These are phyloP conservation scores for Stichopus chloronotus DNA, from an alignment of 35 echinoderm and acorn worm genomes.

Conservation along the genomic window DNA sequence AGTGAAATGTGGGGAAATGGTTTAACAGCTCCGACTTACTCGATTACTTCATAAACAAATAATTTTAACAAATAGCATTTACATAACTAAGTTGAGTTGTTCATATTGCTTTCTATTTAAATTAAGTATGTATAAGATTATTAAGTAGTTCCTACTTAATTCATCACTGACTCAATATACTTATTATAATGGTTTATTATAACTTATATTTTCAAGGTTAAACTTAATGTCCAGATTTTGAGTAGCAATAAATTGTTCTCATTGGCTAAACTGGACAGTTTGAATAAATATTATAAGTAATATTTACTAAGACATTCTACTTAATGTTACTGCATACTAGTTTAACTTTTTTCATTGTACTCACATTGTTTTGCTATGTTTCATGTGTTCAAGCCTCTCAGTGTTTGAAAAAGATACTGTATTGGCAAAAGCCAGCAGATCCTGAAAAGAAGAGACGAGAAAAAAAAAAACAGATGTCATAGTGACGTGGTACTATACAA, in stretches of 20 bases:
- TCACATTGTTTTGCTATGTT: neutral
- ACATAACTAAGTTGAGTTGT: no score
- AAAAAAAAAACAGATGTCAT: no score
- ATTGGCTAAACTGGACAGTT: neutral
- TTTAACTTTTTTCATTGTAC: constrained; percentile 4
- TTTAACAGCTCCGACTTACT: neutral
- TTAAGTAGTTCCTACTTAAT: neutral
- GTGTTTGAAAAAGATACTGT: no score
- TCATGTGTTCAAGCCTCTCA: no score
- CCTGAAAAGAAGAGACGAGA: no score
- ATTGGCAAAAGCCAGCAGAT: no score
- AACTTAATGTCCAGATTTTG: neutral
- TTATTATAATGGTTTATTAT: neutral
- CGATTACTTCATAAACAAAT: constrained; percentile 34
- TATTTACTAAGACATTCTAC: constrained; percentile 11
- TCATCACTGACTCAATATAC: neutral
- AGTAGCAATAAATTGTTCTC: no score
- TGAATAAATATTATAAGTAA: constrained; percentile 17
- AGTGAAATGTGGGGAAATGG: constrained; percentile 1
- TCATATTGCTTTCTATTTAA: constrained; percentile 26
- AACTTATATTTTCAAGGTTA: constrained; percentile 11
- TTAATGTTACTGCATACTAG: neutral
- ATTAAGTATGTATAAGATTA: constrained; percentile 8
- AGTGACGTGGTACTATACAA: no score
- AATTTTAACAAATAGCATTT: neutral